Evolutionary conservation across 2,888 invertebrate genomes (phyloP).

Genomic region (Hybos culiciformis): DNA sequence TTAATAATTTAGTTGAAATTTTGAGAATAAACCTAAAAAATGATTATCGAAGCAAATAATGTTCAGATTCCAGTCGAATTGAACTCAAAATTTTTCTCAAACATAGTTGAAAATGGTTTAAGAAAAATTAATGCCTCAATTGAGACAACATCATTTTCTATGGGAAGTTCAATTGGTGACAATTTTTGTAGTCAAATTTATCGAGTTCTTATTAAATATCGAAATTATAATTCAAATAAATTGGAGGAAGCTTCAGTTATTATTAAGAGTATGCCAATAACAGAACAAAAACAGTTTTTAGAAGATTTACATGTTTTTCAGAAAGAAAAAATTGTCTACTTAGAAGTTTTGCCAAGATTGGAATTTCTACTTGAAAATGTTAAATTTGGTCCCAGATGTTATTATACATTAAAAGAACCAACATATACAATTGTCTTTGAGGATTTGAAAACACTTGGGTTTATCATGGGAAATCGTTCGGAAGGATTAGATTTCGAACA

Average conservation of each 20-base stretch:
- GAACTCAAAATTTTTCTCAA: constrained; percentile 22
- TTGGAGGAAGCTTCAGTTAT: constrained; percentile 20
- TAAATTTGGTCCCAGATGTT: constrained; percentile 25
- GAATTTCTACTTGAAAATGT: constrained; percentile 29
- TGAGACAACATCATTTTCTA: constrained; percentile 14
- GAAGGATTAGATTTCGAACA: constrained; percentile 38
- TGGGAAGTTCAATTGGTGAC: constrained; percentile 26
- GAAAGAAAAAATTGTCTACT: constrained; percentile 34
- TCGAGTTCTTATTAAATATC: constrained; percentile 21
- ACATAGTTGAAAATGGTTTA: constrained; percentile 23
- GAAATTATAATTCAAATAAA: constrained; percentile 7
- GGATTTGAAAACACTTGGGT: constrained; percentile 25
- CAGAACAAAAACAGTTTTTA: constrained; percentile 20
- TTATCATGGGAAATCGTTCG: constrained; percentile 32
- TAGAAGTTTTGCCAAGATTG: constrained; percentile 31
- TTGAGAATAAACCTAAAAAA: neutral
- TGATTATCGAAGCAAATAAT: neutral
- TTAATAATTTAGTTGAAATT: neutral
- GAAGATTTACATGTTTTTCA: constrained; percentile 34
- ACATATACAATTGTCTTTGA: constrained; percentile 23
- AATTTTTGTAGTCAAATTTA: constrained; percentile 30
- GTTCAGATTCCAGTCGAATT: neutral
- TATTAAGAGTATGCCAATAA: constrained; percentile 25
- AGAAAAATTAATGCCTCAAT: constrained; percentile 17
- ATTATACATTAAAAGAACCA: constrained; percentile 20